phyloP scores from a whole-genome alignment of 2,888 invertebrate genomes.

The Amphipoea oculea region DNA sequence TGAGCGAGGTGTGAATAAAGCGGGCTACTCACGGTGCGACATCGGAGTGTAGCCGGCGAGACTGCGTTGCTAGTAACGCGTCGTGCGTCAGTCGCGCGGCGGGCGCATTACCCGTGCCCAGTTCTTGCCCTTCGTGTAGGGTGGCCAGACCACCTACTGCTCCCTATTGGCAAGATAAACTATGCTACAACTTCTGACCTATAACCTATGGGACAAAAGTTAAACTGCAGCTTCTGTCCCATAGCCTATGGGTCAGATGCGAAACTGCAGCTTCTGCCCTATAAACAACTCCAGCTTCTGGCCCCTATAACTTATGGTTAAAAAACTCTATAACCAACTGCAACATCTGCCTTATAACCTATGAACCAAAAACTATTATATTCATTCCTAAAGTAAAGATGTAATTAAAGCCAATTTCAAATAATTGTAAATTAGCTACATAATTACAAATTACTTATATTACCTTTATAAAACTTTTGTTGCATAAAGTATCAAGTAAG shows the following conservation, averaged over 20 bases:
- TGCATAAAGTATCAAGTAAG: not conserved
- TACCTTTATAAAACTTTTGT: not conserved
- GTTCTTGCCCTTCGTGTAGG: conserved; percentile 96
- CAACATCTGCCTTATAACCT: too few relatives aligned
- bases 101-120: conserved; percentile 90
- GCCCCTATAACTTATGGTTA: not conserved
- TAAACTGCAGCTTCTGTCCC: not conserved
- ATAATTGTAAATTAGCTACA: not conserved
- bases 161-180: conserved; percentile 45
- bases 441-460: not conserved
- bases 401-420: not conserved
- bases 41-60: conserved; percentile 92
- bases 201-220: not conserved
- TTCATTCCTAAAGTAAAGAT: too few relatives aligned
- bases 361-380: too few relatives aligned
- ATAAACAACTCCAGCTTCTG: too few relatives aligned
- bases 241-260: not conserved
- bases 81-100: conserved; percentile 93
- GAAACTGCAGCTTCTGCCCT: too few relatives aligned
- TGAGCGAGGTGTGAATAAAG: conserved; percentile 22
- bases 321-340: not conserved
- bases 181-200: not conserved
- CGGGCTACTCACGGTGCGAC: conserved; percentile 82
- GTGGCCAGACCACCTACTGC: conserved; percentile 93
- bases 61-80: conserved; percentile 95